Evolutionary conservation across 2,888 invertebrate genomes (phyloP).

Genomic region (Oeneis ivallda): DNA sequence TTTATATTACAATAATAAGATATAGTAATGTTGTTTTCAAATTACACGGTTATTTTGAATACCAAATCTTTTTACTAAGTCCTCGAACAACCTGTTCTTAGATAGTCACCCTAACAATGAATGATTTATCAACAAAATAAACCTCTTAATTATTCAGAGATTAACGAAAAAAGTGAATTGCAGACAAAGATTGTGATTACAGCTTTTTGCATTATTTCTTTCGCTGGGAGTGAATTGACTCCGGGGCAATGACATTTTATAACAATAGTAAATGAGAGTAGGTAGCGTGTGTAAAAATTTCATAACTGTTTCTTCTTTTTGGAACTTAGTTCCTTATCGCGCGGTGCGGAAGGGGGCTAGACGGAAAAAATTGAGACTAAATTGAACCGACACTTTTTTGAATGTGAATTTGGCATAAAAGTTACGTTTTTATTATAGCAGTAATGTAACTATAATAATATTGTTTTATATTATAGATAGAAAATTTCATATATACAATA

Average conservation of each 20-base stretch:
- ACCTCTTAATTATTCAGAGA: conserved; percentile 3
- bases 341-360: too few species aligned
- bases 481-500: too few species aligned
- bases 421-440: too few species aligned
- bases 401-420: too few species aligned
- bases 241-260: conserved; percentile 4
- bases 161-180: conserved; percentile 5
- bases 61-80: not conserved
- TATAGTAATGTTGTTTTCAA: too few species aligned
- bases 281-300: not conserved
- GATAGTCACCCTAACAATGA: not conserved
- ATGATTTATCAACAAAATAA: not conserved
- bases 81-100: not conserved
- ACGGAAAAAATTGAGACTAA: too few species aligned
- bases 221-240: not conserved
- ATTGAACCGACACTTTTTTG: too few species aligned
- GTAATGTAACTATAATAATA: too few species aligned
- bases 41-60: too few species aligned
- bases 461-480: too few species aligned
- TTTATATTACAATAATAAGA: too few species aligned
- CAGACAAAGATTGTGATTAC: not conserved
- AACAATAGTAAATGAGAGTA: not conserved
- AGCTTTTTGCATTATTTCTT: conserved; percentile 1
- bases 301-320: too few species aligned
- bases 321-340: not conserved